Conservation (phyloP, 2,888 invertebrate genomes). For the Saturnia pavonia region DNA sequence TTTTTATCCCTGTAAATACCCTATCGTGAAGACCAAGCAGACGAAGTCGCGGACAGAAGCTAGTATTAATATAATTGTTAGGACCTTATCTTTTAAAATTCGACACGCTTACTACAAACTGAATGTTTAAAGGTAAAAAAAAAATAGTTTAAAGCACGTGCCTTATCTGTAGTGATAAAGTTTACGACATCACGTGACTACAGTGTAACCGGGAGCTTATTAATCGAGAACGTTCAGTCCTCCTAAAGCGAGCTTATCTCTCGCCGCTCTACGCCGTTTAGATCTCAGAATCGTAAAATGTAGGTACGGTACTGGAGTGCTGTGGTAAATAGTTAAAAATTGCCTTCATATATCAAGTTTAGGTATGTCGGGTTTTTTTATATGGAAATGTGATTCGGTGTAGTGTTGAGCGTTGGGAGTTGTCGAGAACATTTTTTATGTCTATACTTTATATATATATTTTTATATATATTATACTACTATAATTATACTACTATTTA, state of each 20-base stretch:
- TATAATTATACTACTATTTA: no score
- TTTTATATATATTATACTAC: no score
- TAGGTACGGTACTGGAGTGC: slow-evolving; percentile 21
- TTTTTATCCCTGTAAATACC: no score
- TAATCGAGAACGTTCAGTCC: not conserved
- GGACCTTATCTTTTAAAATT: not conserved
- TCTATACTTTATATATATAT: no score
- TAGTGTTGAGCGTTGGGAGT: not conserved
- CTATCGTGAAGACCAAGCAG: no score
- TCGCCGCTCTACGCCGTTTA: not conserved
- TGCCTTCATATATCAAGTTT: slow-evolving; percentile 49
- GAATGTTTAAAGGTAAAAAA: not conserved
- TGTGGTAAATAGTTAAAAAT: slow-evolving; percentile 51
- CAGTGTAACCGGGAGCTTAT: not conserved
- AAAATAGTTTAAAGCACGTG: not conserved
- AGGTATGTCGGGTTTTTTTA: slow-evolving; percentile 16
- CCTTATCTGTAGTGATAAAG: slow-evolving; percentile 2
- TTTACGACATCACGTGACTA: not conserved
- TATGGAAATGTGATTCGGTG: not conserved
- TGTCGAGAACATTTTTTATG: not conserved
- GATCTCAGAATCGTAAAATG: slow-evolving; percentile 7
- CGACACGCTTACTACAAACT: not conserved
- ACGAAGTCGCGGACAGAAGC: no score
- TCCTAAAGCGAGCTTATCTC: slow-evolving; percentile 9
- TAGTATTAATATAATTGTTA: no score